Evolutionary conservation across 2,113 vertebrate genomes (phyloP), one percentile per base, ranked within the genome.

Genomic region (Hoplias malabaricus): DNA sequence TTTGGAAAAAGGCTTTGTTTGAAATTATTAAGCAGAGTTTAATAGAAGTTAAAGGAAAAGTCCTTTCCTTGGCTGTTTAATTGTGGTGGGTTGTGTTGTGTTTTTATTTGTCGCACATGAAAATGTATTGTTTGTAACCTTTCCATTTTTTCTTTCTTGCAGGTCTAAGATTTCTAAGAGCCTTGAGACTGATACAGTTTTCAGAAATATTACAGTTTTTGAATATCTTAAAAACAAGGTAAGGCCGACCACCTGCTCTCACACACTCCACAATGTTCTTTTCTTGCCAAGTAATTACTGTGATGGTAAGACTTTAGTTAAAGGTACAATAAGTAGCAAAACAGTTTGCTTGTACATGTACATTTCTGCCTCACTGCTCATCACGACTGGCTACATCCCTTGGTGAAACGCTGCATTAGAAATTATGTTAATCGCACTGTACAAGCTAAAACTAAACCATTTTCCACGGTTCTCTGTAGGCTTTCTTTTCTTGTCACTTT

Each of bases 221-320:
- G 94, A 99, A 99, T 92, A 98, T 99, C 85, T 95, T 99, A 88
- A 99, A 99, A 94, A 99, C 98, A 93, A 99, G 98, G 98, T 99
- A 94, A 96, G 94, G 67, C 69, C 48, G 53, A 42, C 27, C 38
- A 73, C 76, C 48, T 84, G 66, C 63, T 36, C 50, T 14, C 25
- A 40, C 8, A 53, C 62, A 73, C 43, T 46, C 42, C 43, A 14
- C 68, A 62, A 38, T 56, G 54, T 71, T 65, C 40, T 48, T 61
- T 53, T 54, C 25, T 78, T 63, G 43, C 46, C 65, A 70, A 71
- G 43, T 63, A 75, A 75, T 67, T 29, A 8, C 69, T 65, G 16
- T 65, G 21, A 72, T 77, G 77, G 67, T 66, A 72, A 80, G 62
- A 54, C 23, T 25, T 68, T 29, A 10, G 38, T 70, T 71, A 63